phyloP scores from a whole-genome alignment of 2,888 invertebrate species.

The Drosophila imparisetae region DNA sequence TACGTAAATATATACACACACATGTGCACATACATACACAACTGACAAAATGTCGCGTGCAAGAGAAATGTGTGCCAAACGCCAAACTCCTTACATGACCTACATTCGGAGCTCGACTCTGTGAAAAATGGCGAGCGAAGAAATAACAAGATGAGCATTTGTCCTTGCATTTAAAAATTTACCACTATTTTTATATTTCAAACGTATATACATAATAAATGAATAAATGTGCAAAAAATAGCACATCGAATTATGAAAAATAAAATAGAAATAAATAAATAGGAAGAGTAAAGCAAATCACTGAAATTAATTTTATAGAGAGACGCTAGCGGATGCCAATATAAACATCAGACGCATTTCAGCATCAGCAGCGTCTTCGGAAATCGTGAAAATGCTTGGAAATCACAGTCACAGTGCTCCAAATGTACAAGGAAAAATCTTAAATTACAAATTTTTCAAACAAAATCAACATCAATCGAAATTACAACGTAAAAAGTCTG shows the following conservation, averaged over 20 bases:
- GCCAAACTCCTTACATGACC: conserved; percentile 74
- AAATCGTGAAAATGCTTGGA: conserved; percentile 67
- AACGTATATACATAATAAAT: conserved; percentile 16
- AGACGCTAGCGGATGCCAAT: conserved; percentile 25
- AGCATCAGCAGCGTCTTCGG: conserved; percentile 49
- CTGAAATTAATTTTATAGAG: conserved; percentile 51
- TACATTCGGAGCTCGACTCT: conserved; percentile 41
- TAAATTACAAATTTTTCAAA: conserved; percentile 8
- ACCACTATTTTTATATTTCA: conserved; percentile 19
- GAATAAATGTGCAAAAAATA: conserved; percentile 67
- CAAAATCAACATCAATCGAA: neutral
- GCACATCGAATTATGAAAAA: conserved; percentile 34
- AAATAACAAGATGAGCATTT: conserved; percentile 13
- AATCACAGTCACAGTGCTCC: conserved; percentile 53
- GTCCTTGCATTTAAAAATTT: conserved; percentile 17
- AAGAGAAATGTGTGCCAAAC: conserved; percentile 56
- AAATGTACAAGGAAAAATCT: conserved; percentile 24
- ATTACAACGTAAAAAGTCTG: neutral
- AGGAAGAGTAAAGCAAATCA: conserved; percentile 25
- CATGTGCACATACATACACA: conserved; percentile 1
- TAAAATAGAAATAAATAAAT: neutral
- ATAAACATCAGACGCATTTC: conserved; percentile 49
- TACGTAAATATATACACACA: conserved; percentile 6
- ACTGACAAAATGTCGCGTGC: conserved; percentile 44
- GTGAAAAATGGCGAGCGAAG: conserved; percentile 16